A percentile compares a stretch with the other conserved stretches of the same genome.
Conservation (phyloP, 2,113 vertebrate genomes). For the Diadophis punctatus region DNA sequence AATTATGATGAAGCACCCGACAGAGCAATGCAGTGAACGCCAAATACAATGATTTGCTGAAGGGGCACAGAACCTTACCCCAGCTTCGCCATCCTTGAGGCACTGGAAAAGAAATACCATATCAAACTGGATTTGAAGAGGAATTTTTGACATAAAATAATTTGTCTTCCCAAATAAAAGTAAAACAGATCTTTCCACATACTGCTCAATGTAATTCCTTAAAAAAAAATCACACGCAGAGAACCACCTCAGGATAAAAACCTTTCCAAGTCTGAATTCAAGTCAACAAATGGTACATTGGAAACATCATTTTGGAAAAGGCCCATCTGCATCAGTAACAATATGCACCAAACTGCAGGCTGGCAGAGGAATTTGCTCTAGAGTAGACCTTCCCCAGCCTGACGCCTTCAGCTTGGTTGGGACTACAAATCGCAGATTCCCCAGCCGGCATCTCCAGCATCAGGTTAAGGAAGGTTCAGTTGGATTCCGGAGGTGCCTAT, state of each 20-base stretch:
- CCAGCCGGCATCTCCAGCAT: background rate
- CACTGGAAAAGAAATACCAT: constrained; percentile 44
- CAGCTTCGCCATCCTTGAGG: constrained; percentile 1
- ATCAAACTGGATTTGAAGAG: constrained; percentile 5
- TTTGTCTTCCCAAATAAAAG: constrained; percentile 40
- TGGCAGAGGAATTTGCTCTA: background rate
- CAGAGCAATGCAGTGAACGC: constrained; percentile 61
- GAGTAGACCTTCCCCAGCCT: background rate
- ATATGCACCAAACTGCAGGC: background rate
- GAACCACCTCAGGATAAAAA: constrained; percentile 44
- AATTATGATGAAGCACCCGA: constrained; percentile 55
- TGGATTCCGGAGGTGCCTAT: background rate
- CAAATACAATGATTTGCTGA: constrained; percentile 47
- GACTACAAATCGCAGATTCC: background rate
- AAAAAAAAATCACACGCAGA: constrained; percentile 34
- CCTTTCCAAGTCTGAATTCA: constrained; percentile 44
- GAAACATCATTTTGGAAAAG: constrained; percentile 39
- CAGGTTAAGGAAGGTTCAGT: background rate
- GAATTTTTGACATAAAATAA: constrained; percentile 44
- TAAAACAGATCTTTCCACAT: constrained; percentile 19
- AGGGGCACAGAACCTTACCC: constrained; percentile 32
- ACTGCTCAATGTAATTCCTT: constrained; percentile 53
- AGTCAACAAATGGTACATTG: constrained; percentile 20
- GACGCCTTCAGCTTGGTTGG: background rate
- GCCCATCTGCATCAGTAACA: background rate